phyloP scores from a whole-genome alignment of 2,797 vertebrate species.

The Poeciliopsis infans region DNA sequence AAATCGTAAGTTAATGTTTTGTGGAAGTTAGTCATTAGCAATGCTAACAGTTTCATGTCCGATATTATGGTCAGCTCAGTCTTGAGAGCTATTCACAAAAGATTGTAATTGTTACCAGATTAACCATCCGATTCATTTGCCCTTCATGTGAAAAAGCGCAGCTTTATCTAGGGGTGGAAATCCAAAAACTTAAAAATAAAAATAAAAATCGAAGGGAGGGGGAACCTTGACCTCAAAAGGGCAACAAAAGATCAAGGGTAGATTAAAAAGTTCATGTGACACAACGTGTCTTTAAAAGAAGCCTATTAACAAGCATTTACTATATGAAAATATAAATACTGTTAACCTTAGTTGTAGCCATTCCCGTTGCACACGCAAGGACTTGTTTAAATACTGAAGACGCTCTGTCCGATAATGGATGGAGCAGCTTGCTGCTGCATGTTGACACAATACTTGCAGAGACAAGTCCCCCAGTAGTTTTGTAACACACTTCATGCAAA shows the following conservation, averaged over 20 bases:
- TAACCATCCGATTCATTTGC: neutral
- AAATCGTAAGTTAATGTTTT: slow-evolving; percentile 70
- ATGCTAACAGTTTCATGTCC: slow-evolving; percentile 46
- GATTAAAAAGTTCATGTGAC: neutral
- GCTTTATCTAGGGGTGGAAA: neutral
- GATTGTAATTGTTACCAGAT: neutral
- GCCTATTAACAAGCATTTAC: neutral
- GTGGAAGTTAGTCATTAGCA: neutral
- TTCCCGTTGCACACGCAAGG: neutral
- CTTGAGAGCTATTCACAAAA: neutral
- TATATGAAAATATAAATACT: neutral
- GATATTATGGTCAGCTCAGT: neutral
- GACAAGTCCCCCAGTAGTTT: neutral
- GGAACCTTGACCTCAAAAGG: neutral
- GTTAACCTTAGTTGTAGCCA: neutral
- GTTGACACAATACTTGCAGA: neutral
- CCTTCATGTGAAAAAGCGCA: neutral
- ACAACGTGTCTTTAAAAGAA: neutral
- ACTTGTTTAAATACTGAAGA: neutral
- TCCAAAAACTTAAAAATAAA: neutral
- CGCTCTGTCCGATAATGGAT: neutral
- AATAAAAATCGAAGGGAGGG: neutral
- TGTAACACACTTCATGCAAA: neutral
- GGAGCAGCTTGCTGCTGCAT: neutral
- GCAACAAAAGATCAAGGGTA: neutral